Evolutionary conservation across 2,888 invertebrate genomes (phyloP), one percentile per base, ranked within the genome.

Genomic region (Xestia ashworthii): DNA sequence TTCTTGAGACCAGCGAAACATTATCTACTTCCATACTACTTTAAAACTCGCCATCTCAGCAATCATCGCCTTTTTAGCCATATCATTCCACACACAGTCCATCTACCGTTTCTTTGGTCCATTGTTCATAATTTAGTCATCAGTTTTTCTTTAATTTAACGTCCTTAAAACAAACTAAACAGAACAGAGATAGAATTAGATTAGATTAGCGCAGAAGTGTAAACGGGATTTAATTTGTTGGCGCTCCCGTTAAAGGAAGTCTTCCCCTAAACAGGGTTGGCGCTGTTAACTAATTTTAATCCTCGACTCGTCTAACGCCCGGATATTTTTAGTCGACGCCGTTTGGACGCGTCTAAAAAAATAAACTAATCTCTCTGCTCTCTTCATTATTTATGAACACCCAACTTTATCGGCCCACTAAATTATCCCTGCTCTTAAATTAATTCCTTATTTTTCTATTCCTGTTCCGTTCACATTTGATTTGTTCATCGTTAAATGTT

Each of bases 311-410:
- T 90, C 92, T 93, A 93, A 94, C 94, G 93, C 91, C 93, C 90
- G 92, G 91, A 90, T 95, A 95, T 95, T 95, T 96, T 94, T 92
- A 92, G 94, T 90, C 87, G 92, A 93, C 93, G 93, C 93, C 93
- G 91, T 93, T 93, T 92, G 91, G 92, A 92, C 92, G 93, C 91
- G 92, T 90, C 91, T 93, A 93, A 93, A 94, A 94, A 94, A 92
- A 92, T 87, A 90, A 92, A 89, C 81, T 86, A 74, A 92, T 88
- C 90, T 88, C 91, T 88, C 91, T 92, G 90, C 90, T 92, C 91
- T 90, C 90, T 89, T 85, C 82, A 88, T 93, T 94, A 95, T 94
- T 95, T 96, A 96, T 95, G 93, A 91, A 90, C 91, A 91, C 89
- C 91, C 90, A 91, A 90, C 90, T 93, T 94, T 93, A 93, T 93